A percentile compares a stretch with the other conserved stretches of the same genome.
Evolutionary conservation across 2,888 invertebrate genomes (phyloP).

Genomic region (Cordilura impudica): DNA sequence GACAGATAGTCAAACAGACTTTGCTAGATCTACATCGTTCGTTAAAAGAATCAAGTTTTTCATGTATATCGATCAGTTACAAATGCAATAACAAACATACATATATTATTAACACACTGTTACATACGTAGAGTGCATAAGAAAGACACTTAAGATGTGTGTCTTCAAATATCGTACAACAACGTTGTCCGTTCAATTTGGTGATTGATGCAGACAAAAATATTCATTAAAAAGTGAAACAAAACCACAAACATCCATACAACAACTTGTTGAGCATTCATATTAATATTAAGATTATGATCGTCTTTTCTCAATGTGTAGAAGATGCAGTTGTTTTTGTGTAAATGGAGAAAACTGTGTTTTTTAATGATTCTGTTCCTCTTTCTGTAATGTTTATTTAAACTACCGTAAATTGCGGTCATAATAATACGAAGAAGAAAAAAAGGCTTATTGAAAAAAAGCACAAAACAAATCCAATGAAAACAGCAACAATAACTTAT

Average conservation of each 20-base stretch:
- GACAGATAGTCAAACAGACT: no score
- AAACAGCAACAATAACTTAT: neutral
- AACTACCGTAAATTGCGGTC: slow-evolving; percentile 57
- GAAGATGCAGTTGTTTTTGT: slow-evolving; percentile 39
- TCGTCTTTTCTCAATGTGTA: slow-evolving; percentile 34
- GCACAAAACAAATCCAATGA: neutral
- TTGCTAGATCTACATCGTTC: no score
- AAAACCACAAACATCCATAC: neutral
- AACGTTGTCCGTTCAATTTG: slow-evolving; percentile 8
- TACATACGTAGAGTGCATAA: no score
- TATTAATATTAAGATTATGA: slow-evolving; percentile 27
- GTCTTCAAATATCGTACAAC: no score
- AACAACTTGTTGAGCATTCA: neutral
- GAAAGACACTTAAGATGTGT: no score
- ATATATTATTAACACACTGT: no score
- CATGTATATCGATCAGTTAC: no score
- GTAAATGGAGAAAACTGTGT: slow-evolving; percentile 55
- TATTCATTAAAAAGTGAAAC: slow-evolving; percentile 19
- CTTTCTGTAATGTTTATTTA: slow-evolving; percentile 5
- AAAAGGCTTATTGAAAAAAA: neutral
- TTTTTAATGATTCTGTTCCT: slow-evolving; percentile 28
- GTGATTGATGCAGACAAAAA: neutral
- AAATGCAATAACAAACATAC: no score
- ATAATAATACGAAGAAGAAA: slow-evolving; percentile 6
- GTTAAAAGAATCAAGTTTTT: no score